Evolutionary conservation across 2,888 invertebrate genomes (phyloP).

Genomic region (Agonopterix alstromeriana): DNA sequence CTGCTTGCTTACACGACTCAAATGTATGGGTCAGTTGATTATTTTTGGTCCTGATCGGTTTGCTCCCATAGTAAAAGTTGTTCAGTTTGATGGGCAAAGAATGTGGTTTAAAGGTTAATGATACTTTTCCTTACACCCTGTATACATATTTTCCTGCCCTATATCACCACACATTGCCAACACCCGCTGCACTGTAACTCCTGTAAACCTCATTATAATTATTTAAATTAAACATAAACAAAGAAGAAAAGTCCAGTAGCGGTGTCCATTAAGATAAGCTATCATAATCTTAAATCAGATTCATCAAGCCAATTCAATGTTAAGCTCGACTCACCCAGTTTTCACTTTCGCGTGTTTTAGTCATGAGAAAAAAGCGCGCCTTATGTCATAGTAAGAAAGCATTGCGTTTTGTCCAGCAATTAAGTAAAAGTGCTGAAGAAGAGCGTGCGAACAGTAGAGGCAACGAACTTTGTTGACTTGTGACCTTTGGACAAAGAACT

Average conservation of each 20-base stretch:
- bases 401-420: slow-evolving; percentile 57
- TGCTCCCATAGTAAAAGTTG: too few relatives aligned
- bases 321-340: slow-evolving; percentile 32
- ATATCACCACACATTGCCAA: too few relatives aligned
- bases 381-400: slow-evolving; percentile 56
- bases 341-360: slow-evolving; percentile 53
- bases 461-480: slow-evolving; percentile 21
- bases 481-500: slow-evolving; percentile 6
- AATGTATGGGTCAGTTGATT: too few relatives aligned
- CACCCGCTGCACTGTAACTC: too few relatives aligned
- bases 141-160: too few relatives aligned
- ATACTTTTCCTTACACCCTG: too few relatives aligned
- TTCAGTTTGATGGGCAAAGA: too few relatives aligned
- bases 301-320: slow-evolving; percentile 6
- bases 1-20: too few relatives aligned
- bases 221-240: too few relatives aligned
- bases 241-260: slow-evolving; percentile 1
- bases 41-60: too few relatives aligned
- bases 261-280: background rate
- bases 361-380: slow-evolving; percentile 36
- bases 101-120: too few relatives aligned
- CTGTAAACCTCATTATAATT: too few relatives aligned
- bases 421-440: slow-evolving; percentile 61
- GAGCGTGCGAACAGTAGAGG: slow-evolving; percentile 50
- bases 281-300: slow-evolving; percentile 1